Base-by-base conservation (phyloP, 1,140 invertebrate genomes). In the Caenorhabditis latens region DNA sequence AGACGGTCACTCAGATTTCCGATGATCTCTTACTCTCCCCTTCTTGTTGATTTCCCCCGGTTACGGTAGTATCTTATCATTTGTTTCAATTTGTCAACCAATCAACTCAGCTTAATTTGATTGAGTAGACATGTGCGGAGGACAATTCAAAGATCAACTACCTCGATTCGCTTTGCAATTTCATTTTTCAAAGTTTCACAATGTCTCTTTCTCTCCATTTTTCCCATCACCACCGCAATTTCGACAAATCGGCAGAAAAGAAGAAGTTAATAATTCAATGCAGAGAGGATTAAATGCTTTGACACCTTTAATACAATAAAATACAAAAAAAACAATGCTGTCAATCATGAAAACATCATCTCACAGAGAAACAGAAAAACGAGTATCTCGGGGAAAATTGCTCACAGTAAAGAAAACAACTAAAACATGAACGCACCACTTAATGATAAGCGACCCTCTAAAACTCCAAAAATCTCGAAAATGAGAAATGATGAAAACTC, bases 301-400 rank as follows among this genome's bases (percentile, higher is more conserved):
- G n/a, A n/a, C n/a, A n/a, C n/a, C n/a, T n/a, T n/a, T n/a, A 50
- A 79, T 21, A 79, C 53, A 48, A 50, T 48, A 48, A 6, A 43
- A 79, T 32, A 79, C n/a, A n/a, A n/a, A n/a, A 11, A 42, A 50
- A 48, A 79, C 4, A 79, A 79, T 50, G 46, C 11, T 3, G n/a
- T 24, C n/a, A 13, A 79, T 79, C 43, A 79, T 79, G 71, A 50
- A n/a, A 43, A 71, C 5, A 79, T n/a, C 14, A 50, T 79, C 71
- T 79, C 46, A 79, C 71, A 79, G 43, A 79, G 46, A 50, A 50
- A 79, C n/a, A n/a, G n/a, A 61, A 61, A 61, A 24, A 79, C 71
- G 43, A 79, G 46, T 79, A 48, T 79, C 40, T n/a, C 71, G 19
- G 71, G 40, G n/a, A n/a, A 71, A 71, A 79, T 19, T 53, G 19